phyloP scores from a whole-genome alignment of 2,888 invertebrate genomes.

The Aphodius sticticus region DNA sequence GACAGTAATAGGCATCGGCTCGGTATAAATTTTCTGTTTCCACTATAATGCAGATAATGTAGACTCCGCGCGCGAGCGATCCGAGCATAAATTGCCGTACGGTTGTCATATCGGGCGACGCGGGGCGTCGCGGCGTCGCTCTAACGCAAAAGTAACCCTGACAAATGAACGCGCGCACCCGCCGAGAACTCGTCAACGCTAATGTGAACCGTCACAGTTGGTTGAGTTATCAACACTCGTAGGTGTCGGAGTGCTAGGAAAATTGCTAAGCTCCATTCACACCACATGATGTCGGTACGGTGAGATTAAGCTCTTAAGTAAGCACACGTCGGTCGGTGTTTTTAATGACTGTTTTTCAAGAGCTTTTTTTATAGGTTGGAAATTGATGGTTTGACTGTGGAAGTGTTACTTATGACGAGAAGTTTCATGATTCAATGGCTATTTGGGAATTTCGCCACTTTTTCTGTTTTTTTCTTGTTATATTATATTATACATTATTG shows the following conservation, averaged over 20 bases:
- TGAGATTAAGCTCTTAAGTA: not conserved
- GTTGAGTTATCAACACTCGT: not conserved
- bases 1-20: constrained; percentile 16
- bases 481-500: too few species aligned
- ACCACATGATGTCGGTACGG: not conserved
- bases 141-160: constrained; percentile 4
- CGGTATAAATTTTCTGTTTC: constrained; percentile 31
- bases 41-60: constrained; percentile 25
- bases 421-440: too few species aligned
- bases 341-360: not conserved
- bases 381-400: too few species aligned
- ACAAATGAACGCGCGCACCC: not conserved
- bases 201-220: not conserved
- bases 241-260: not conserved
- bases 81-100: not conserved
- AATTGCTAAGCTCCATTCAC: not conserved
- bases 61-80: not conserved
- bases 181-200: not conserved
- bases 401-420: too few species aligned
- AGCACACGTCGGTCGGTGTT: not conserved
- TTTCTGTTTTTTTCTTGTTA: too few species aligned
- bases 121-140: not conserved
- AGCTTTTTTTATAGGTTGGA: too few species aligned
- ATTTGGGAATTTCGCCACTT: too few species aligned
- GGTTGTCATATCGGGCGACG: not conserved